These are phyloP conservation scores for Cinara cedri DNA, from an alignment of 2,888 invertebrate genomes.

Conservation along the genomic window DNA sequence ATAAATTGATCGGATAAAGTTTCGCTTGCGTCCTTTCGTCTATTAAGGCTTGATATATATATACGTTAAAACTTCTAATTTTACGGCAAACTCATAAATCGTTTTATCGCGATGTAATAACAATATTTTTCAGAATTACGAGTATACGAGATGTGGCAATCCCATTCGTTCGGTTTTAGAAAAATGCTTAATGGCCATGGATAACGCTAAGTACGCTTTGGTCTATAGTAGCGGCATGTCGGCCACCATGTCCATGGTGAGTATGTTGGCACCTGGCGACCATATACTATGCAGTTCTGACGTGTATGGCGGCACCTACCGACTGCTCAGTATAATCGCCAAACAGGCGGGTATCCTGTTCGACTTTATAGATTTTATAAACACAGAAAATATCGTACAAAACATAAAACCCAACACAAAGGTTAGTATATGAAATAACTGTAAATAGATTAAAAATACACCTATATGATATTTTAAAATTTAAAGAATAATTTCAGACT, in stretches of 20 bases:
- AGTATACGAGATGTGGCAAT: constrained; percentile 57
- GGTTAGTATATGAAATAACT: constrained; percentile 65
- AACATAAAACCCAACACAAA: constrained; percentile 84
- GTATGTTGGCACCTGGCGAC: constrained; percentile 53
- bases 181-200: constrained; percentile 52
- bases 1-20: not conserved
- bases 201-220: constrained; percentile 48
- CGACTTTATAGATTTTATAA: constrained; percentile 80
- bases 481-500: not conserved
- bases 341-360: constrained; percentile 74
- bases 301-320: constrained; percentile 91
- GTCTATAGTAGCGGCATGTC: constrained; percentile 56
- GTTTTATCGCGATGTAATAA: not conserved
- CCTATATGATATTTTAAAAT: not conserved
- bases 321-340: constrained; percentile 71
- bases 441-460: too few relatives aligned
- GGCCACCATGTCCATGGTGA: constrained; percentile 38
- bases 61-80: too few relatives aligned
- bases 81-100: too few relatives aligned
- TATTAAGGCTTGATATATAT: not conserved
- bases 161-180: constrained; percentile 58
- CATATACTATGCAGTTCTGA: constrained; percentile 73
- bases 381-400: constrained; percentile 70
- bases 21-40: not conserved
- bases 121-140: constrained; percentile 27